Conservation (phyloP, 2,113 vertebrate species). For the Hippocampus abdominalis region DNA sequence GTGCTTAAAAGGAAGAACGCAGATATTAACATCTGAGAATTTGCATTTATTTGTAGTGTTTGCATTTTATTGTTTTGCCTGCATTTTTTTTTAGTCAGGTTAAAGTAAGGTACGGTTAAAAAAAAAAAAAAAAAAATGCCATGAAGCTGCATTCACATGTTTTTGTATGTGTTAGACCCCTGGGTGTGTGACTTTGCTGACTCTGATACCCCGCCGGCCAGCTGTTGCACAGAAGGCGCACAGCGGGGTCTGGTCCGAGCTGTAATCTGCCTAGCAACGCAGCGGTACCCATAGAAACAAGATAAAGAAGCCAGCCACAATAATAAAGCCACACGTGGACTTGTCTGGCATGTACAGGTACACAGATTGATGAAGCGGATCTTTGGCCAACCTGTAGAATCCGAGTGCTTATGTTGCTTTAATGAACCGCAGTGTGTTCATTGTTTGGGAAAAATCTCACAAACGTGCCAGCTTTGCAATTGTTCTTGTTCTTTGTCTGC, state of each 20-base stretch:
- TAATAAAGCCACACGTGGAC: slow-evolving; percentile 53
- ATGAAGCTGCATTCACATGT: not conserved
- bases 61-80: not conserved
- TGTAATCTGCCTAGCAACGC: slow-evolving; percentile 77
- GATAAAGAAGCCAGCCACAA: slow-evolving; percentile 67
- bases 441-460: not conserved
- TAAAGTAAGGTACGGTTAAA: not conserved
- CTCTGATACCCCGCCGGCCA: slow-evolving; percentile 51
- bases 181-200: slow-evolving; percentile 56
- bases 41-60: not conserved
- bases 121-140: not conserved
- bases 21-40: slow-evolving; percentile 17
- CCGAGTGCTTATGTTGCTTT: not conserved
- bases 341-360: slow-evolving; percentile 1
- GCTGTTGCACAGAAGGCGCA: slow-evolving; percentile 72
- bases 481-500: not conserved
- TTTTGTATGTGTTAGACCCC: slow-evolving; percentile 8
- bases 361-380: not conserved
- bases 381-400: slow-evolving; percentile 14
- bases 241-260: slow-evolving; percentile 65
- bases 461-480: not conserved
- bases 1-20: slow-evolving; percentile 11
- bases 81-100: not conserved
- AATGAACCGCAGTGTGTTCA: not conserved
- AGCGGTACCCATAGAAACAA: slow-evolving; percentile 68